Evolutionary conservation across 2,797 vertebrate genomes (phyloP), one percentile per base, ranked within the genome.

Genomic region (Dallia pectoralis): DNA sequence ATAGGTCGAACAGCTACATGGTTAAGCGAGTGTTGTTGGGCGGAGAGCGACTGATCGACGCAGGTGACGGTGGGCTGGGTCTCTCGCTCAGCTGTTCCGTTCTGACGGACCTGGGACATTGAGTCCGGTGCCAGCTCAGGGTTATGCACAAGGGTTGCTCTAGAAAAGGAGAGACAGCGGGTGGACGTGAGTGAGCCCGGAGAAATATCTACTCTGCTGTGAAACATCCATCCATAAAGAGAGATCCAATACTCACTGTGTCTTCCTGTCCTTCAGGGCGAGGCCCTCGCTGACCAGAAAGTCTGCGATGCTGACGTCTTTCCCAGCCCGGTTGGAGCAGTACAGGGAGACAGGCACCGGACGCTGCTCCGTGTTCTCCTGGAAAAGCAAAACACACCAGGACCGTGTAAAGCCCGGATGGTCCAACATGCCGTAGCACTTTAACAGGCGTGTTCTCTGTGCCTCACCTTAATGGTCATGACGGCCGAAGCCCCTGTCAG

Each of bases 231-330:
- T 22, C 53, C 53, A 59, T 12, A 4, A 9, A 44, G 40, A 14
- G 9, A 44, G 7, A 25, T 59, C 53, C 25, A 25, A 16, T 18
- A 75, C 79, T 72, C 3, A 88, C 86, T 76, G 79, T 33, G 89
- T 91, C 88, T 92, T 95, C 86, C 88, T 93, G 61, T 93, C 90
- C 81, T 88, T 94, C 47, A 98, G 91, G 29, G 96, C 97, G 75
- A 99, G 93, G 49, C 97, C 97, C 80, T 94, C 91, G 36, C 87
- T 89, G 85, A 94, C 81, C 77, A 99, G 93, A 67, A 94, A 94
- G 80, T 97, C 94, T 44, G 96, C 93, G 32, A 97, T 81, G 87
- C 93, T 96, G 70, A 94, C 80, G 1, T 81, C 78, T 71, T 92
- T 85, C 74, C 93, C 95, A 22, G 79, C 90, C 84, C 86, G 89